Conservation (phyloP, 2,113 vertebrate genomes). For the Epinephelus fuscoguttatus region DNA sequence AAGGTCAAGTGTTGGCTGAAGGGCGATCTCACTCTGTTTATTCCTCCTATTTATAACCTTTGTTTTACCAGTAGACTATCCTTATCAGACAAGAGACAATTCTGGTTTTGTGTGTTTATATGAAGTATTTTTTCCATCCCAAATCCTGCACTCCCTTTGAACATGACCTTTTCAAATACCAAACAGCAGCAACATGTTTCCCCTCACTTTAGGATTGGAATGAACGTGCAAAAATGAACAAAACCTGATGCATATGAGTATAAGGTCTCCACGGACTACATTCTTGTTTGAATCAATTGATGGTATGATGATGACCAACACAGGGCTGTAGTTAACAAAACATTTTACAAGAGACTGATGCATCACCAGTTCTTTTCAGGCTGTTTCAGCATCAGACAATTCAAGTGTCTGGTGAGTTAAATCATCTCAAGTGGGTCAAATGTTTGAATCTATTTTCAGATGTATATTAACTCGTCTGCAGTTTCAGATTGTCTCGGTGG, state of each 20-base stretch:
- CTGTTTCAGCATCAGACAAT: slow-evolving; percentile 33
- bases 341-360: slow-evolving; percentile 46
- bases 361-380: slow-evolving; percentile 37
- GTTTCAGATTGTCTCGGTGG: slow-evolving; percentile 62
- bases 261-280: not conserved
- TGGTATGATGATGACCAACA: not conserved
- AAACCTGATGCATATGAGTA: not conserved
- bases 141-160: slow-evolving; percentile 37
- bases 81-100: slow-evolving; percentile 50
- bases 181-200: not conserved
- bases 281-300: slow-evolving; percentile 20
- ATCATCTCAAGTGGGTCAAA: slow-evolving; percentile 55
- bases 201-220: not conserved
- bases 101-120: slow-evolving; percentile 54
- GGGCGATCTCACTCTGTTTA: slow-evolving; percentile 31
- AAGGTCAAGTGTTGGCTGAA: not conserved
- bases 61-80: slow-evolving; percentile 46
- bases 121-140: slow-evolving; percentile 15
- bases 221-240: not conserved
- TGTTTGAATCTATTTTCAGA: slow-evolving; percentile 67
- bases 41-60: slow-evolving; percentile 38
- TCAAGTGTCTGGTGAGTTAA: slow-evolving; percentile 29
- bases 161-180: slow-evolving; percentile 12
- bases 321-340: slow-evolving; percentile 11
- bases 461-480: slow-evolving; percentile 54